These are phyloP conservation scores for Contarinia nasturtii DNA, from an alignment of 1,140 invertebrate genomes.

Conservation along the genomic window DNA sequence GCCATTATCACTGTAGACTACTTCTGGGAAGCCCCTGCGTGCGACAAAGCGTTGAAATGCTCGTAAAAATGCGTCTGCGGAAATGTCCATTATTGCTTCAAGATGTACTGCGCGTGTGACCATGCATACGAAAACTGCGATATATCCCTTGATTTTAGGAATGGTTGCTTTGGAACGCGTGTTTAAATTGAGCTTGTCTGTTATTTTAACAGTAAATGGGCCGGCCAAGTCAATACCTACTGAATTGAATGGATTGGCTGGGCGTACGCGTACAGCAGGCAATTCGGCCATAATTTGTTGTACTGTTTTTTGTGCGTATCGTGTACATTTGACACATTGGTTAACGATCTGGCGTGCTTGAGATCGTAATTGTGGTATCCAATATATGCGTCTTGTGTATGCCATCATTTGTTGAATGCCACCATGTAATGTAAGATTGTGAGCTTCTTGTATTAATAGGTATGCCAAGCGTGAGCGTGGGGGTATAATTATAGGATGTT, in stretches of 20 bases:
- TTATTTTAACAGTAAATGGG: neutral
- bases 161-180: neutral
- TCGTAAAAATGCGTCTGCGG: constrained; percentile 6
- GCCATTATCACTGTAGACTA: constrained; percentile 14
- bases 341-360: neutral
- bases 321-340: neutral
- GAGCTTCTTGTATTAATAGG: neutral
- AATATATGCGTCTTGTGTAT: neutral
- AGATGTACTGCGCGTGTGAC: constrained; percentile 15
- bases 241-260: neutral
- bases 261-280: neutral
- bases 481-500: neutral
- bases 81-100: constrained; percentile 10
- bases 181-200: neutral
- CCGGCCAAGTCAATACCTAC: neutral
- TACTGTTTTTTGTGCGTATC: neutral
- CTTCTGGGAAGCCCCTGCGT: neutral
- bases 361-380: neutral
- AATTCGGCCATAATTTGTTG: neutral
- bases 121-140: constrained; percentile 5
- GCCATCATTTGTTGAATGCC: neutral
- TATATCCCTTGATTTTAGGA: neutral
- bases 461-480: neutral
- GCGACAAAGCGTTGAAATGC: neutral
- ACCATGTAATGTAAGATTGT: neutral